Evolutionary conservation across 2,797 vertebrate species (phyloP), one percentile per base, ranked within the genome.

Genomic region (Sphaeramia orbicularis): DNA sequence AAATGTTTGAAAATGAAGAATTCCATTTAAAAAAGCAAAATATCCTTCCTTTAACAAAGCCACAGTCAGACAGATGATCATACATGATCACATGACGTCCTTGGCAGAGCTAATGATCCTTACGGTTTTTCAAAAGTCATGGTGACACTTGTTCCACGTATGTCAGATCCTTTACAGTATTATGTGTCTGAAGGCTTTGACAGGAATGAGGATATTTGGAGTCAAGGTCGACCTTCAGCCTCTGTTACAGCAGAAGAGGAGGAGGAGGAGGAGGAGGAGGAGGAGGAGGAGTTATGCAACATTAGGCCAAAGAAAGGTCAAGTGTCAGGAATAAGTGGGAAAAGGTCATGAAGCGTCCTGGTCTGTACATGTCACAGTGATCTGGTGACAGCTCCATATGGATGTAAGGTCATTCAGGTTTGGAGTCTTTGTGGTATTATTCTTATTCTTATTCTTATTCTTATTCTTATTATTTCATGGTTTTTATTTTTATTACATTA

Each of bases 281-380:
- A n/a, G n/a, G n/a, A n/a, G n/a, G n/a, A n/a, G n/a, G n/a, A 18
- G 63, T 86, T 82, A 71, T 76, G 76, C 51, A 89, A 78, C 52
- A 57, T 70, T 50, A 72, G 52, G 30, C 53, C 70, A 44, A 58
- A 61, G 41, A 40, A 50, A 51, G 16, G 24, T 6, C 45, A 75
- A 70, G 15, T 14, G 59, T 43, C 43, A 53, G 58, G 37, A 80
- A 64, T 30, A 62, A 64, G 48, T 24, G 50, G 50, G 15, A 44
- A 44, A 38, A 56, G 27, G 65, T 84, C 55, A 64, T 40, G 16
- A 52, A 40, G 14, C 54, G 44, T 71, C 58, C 24, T 27, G 30
- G 13, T 4, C 66, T 30, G 50, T 42, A 14, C n/a, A 30, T 41
- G 47, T 73, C 55, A 24, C 38, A 40, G 40, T 52, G 38, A 82